Evolutionary conservation across 2,888 invertebrate genomes (phyloP).

Genomic region (Molorchus minor): DNA sequence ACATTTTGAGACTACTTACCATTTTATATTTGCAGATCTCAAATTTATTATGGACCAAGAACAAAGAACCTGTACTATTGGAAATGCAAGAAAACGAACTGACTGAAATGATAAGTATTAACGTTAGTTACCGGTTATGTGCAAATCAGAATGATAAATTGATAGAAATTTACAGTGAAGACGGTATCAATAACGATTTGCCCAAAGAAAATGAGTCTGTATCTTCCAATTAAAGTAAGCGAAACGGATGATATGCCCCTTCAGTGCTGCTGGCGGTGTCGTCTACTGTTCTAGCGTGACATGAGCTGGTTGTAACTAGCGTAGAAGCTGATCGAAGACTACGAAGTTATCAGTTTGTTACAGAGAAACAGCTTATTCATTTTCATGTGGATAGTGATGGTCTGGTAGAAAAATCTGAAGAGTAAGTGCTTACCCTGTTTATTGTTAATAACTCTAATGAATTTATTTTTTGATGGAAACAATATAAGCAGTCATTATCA

Average conservation of each 20-base stretch:
- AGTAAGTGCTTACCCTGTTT: slow-evolving; percentile 25
- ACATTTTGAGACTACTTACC: no score
- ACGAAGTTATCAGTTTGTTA: slow-evolving; percentile 51
- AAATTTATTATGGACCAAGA: no score
- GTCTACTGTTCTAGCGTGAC: slow-evolving; percentile 71
- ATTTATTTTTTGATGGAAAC: no score
- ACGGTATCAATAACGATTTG: slow-evolving; percentile 69
- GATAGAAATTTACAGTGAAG: slow-evolving; percentile 71
- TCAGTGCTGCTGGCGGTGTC: slow-evolving; percentile 73
- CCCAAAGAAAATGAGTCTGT: slow-evolving; percentile 70
- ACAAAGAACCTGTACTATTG: slow-evolving; percentile 29
- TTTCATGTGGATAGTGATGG: slow-evolving; percentile 12
- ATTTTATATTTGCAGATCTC: no score
- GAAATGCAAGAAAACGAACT: slow-evolving; percentile 32
- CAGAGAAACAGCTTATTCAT: slow-evolving; percentile 41
- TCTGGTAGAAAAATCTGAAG: slow-evolving; percentile 20
- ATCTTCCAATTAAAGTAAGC: slow-evolving; percentile 71
- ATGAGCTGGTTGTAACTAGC: slow-evolving; percentile 68
- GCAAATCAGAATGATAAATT: slow-evolving; percentile 52
- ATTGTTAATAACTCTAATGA: no score
- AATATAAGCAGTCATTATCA: no score
- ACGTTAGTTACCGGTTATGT: slow-evolving; percentile 50
- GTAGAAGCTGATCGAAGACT: slow-evolving; percentile 66
- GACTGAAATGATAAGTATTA: slow-evolving; percentile 42
- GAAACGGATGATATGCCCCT: slow-evolving; percentile 67